phyloP scores from a whole-genome alignment of 53 echinoderm and acorn worm species.

The Crossaster papposus region DNA sequence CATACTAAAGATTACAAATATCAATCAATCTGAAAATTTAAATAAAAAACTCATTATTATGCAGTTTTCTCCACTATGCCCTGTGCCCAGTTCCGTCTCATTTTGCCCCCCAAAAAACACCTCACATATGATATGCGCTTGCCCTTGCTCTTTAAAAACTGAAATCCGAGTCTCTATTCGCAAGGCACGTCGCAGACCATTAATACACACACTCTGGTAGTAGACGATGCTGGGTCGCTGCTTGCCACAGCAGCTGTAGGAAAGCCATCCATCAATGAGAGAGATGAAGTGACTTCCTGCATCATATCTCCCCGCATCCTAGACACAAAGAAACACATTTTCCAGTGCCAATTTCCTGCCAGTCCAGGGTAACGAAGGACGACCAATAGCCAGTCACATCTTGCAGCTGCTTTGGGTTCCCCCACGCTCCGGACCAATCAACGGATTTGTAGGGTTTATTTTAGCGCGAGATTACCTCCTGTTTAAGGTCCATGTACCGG shows the following conservation, averaged over 20 bases:
- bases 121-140: not conserved
- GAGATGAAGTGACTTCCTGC: conserved; percentile 39
- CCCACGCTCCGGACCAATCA: not conserved
- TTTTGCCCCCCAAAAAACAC: too few species aligned
- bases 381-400: not conserved
- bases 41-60: too few species aligned
- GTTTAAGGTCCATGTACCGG: not conserved
- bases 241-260: not conserved
- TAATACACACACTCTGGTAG: not conserved
- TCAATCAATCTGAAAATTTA: too few species aligned
- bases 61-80: too few species aligned
- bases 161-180: not conserved
- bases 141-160: not conserved
- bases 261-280: conserved; percentile 17
- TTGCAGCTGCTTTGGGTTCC: not conserved
- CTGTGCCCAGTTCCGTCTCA: too few species aligned
- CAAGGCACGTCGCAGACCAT: not conserved
- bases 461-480: not conserved
- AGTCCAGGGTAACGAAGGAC: not conserved
- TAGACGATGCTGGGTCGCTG: not conserved
- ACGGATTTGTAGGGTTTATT: not conserved
- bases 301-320: not conserved
- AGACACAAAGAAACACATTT: conserved; percentile 14
- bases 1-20: too few species aligned
- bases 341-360: conserved; percentile 39